Evolutionary conservation across 1,140 invertebrate species (phyloP).

Genomic region (Temnothorax curvispinosus): DNA sequence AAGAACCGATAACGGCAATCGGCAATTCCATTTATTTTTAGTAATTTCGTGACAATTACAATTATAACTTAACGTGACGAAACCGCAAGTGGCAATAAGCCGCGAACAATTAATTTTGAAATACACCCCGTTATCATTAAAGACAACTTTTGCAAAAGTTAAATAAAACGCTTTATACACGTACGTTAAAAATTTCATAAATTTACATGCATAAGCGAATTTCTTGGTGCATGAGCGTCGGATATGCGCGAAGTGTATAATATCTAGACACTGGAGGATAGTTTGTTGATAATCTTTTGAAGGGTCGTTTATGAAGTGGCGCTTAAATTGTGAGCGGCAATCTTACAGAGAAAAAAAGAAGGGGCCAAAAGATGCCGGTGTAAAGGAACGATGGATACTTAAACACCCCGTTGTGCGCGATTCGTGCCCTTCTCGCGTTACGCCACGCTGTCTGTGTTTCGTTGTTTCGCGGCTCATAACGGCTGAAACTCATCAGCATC

Average conservation of each 20-base stretch:
- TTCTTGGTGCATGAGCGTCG: neutral
- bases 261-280: constrained; percentile 49
- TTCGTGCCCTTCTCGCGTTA: constrained; percentile 73
- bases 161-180: neutral
- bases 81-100: neutral
- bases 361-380: constrained; percentile 1
- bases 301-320: constrained; percentile 60
- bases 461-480: constrained; percentile 76
- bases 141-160: neutral
- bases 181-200: neutral
- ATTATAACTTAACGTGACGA: neutral
- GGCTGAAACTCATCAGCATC: constrained; percentile 62
- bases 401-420: constrained; percentile 47
- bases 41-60: neutral
- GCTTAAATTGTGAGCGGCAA: constrained; percentile 65
- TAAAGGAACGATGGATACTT: neutral
- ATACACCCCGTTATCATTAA: neutral
- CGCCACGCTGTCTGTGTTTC: constrained; percentile 78
- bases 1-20: neutral
- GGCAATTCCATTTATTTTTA: neutral
- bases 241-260: neutral
- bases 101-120: neutral
- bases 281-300: constrained; percentile 59
- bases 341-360: constrained; percentile 3
- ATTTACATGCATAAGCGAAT: neutral